These are phyloP conservation scores for Myotis yumanensis DNA, from an alignment of 2,113 vertebrate species.

Conservation along the genomic window DNA sequence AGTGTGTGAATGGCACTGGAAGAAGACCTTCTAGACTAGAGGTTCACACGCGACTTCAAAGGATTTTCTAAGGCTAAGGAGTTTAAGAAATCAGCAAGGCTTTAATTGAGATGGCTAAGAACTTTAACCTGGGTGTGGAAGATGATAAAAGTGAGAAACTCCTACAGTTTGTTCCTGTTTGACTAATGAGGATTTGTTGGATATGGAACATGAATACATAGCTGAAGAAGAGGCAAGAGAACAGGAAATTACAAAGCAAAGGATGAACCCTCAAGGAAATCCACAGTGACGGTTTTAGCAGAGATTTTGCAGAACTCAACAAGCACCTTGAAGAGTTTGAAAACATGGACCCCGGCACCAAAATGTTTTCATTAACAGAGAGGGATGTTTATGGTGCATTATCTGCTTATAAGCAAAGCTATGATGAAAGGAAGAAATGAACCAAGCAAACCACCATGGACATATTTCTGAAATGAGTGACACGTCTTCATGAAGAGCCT, in stretches of 20 bases:
- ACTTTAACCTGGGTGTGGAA: neutral
- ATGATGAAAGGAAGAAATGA: neutral
- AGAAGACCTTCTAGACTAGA: neutral
- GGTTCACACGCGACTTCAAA: neutral
- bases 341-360: neutral
- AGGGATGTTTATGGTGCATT: neutral
- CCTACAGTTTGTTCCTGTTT: neutral
- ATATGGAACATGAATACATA: neutral
- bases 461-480: neutral
- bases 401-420: neutral
- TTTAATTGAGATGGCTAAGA: neutral
- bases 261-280: neutral
- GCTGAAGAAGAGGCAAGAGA: neutral
- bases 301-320: neutral
- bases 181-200: neutral
- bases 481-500: neutral
- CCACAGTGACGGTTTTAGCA: neutral
- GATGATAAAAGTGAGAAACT: neutral
- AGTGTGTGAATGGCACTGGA: neutral
- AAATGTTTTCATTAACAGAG: neutral
- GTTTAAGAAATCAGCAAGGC: neutral
- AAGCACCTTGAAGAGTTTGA: neutral
- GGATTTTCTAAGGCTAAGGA: neutral
- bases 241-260: neutral
- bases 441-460: neutral